Percentiles rank a stretch among this genome's conserved stretches.
Evolutionary conservation across 1,140 invertebrate species (phyloP).

Genomic region (Apis dorsata): DNA sequence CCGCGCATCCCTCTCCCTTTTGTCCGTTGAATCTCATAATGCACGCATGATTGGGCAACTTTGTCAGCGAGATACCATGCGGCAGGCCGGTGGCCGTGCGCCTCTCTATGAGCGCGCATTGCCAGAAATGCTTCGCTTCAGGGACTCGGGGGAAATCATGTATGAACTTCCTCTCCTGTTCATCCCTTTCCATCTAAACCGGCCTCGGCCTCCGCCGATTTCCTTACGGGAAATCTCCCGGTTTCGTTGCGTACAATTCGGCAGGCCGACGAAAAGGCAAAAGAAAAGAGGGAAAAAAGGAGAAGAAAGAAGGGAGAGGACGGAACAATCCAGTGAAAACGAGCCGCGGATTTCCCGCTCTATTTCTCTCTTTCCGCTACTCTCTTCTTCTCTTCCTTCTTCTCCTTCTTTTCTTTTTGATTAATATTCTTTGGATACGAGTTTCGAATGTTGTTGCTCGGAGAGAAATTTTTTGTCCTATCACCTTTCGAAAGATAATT

Average conservation of each 20-base stretch:
- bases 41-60: slow-evolving; percentile 70
- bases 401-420: background rate
- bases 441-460: no score
- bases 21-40: slow-evolving; percentile 65
- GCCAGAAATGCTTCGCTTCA: slow-evolving; percentile 72
- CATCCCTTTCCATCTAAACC: slow-evolving; percentile 55
- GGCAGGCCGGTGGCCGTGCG: slow-evolving; percentile 55
- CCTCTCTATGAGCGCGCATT: slow-evolving; percentile 63
- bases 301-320: slow-evolving; percentile 4
- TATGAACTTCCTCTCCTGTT: slow-evolving; percentile 70
- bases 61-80: slow-evolving; percentile 66
- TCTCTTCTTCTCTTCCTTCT: background rate
- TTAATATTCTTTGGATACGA: no score
- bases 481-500: no score
- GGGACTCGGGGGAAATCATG: slow-evolving; percentile 74
- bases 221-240: slow-evolving; percentile 62
- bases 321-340: slow-evolving; percentile 64
- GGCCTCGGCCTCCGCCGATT: slow-evolving; percentile 47
- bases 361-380: background rate
- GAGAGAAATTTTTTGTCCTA: no score
- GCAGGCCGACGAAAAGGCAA: slow-evolving; percentile 59
- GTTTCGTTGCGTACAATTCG: slow-evolving; percentile 62
- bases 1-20: slow-evolving; percentile 26
- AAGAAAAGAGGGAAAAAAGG: background rate
- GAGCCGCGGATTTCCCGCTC: slow-evolving; percentile 41